Base-by-base conservation (phyloP, 2,888 invertebrate species). In the Neelides folsomi region DNA sequence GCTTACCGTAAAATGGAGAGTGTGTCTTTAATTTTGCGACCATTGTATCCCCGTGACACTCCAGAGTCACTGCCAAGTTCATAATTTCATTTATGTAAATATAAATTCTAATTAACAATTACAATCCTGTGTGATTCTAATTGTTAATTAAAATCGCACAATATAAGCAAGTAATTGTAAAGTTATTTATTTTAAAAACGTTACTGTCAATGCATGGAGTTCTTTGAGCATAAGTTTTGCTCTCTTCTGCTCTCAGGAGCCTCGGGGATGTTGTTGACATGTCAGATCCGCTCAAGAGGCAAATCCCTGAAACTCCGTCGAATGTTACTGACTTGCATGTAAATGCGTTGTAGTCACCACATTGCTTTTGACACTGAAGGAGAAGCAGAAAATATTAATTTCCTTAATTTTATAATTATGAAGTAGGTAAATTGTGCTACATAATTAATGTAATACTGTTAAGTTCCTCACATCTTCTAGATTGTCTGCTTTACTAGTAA, bases 241-340 rank as follows among this genome's bases (percentile, higher is more conserved):
- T 56, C 7, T 63, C 63, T 40, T 54, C 47, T 8, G 56, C 50
- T 48, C 51, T 59, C 10, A 63, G 39, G 15, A 63, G 45, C 49
- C 59, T 62, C 2, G 59, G 19, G 3, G 63, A 62, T 3, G 63
- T 63, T 12, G 63, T 62, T 4, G 62, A 55, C 60, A 59, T 59
- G 19, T 63, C 63, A 3, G 62, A 48, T 27, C 63, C 63, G 37
- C 62, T 62, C 2, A 63, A 42, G 37, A 58, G 39, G 42, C 63
- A 63, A 15, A 65, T 58, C 1, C 65, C 60, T 1, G 63, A 61
- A 2, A 60, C 51, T 20, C 60, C 54, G 40, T 64, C 59, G 58
- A 60, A 70, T 4, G 69, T 66, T 47, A 68, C 66, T 5, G 68
- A 66, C 1, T 69, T 67, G 52, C 70, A 70, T 12, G 66, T 63